Base-by-base conservation (phyloP, 2,113 vertebrate species). In the Corynorhinus townsendii region DNA sequence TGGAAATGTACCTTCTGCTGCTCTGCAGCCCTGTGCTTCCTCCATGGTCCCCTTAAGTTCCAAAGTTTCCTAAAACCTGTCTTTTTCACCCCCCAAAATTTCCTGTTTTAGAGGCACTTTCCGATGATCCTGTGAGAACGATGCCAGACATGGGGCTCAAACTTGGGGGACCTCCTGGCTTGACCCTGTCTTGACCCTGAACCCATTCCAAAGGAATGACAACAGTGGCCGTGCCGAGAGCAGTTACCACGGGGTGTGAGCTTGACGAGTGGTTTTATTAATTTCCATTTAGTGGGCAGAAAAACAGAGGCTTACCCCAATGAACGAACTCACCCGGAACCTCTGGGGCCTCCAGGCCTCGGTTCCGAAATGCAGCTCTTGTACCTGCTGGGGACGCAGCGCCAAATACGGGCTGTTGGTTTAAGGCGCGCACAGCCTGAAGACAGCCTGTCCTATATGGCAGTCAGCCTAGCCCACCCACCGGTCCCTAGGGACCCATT, bases 151-250 rank as follows among this genome's bases (percentile, higher is more conserved):
- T 8, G 15, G 86, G 66, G 45, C 69, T 49, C 5, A 24, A 3
- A 14, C 24, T 56, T 11, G 47, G 66, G 28, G 10, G n/a, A 17
- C 22, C 38, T 35, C 45, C 26, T 45, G 15, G 5, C 20, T 64
- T 43, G 49, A 49, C 69, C n/a, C 20, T 26, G 24, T 14, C 83
- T 71, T 72, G 33, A 47, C 43, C 4, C 28, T n/a, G 49, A 43
- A 1, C 26, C 45, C 5, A 0, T n/a, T 52, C 81, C 45, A n/a
- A 68, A 54, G 38, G 2, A 38, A 33, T 4, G 12, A 40, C 15
- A 9, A 7, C 38, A 49, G 0, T 16, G 33, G 43, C 6, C 0
- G 22, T 5, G 9, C 20, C 0, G 35, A 17, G 26, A 22, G 2
- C 45, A 47, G 77, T 33, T 68, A 69, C 11, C 33, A 0, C 22